These are phyloP conservation scores for Pentalonia nigronervosa DNA, from an alignment of 1,140 invertebrate genomes.

Conservation along the genomic window DNA sequence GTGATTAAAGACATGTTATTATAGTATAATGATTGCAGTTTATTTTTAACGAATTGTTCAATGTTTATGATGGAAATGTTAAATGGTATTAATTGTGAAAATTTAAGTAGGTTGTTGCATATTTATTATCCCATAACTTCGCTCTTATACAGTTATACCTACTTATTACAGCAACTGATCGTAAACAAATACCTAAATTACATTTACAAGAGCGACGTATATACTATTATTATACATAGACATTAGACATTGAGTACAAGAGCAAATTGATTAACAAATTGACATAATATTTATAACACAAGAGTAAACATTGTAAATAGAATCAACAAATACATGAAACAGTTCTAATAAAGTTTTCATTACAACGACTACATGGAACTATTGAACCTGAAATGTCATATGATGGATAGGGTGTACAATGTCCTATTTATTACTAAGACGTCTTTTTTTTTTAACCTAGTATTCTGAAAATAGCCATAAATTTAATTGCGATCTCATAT, in stretches of 20 bases:
- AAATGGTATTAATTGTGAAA: background rate
- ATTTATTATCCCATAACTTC: background rate
- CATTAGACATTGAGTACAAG: background rate
- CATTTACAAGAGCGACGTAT: background rate
- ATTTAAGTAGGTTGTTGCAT: background rate
- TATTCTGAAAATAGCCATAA: background rate
- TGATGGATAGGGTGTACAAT: background rate
- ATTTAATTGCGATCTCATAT: background rate
- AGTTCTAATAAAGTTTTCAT: background rate
- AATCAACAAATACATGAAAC: background rate
- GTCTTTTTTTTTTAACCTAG: background rate
- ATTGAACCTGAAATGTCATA: background rate
- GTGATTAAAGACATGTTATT: background rate
- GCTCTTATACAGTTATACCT: background rate
- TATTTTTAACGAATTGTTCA: background rate
- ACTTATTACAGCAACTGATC: background rate
- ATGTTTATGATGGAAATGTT: background rate
- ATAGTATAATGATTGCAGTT: background rate
- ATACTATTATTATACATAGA: background rate
- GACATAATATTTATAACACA: slow-evolving; percentile 5
- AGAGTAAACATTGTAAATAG: background rate
- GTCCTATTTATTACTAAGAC: background rate
- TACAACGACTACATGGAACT: background rate
- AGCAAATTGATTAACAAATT: background rate
- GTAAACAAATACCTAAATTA: background rate